Evolutionary conservation across 2,113 vertebrate genomes (phyloP).

Genomic region (Phaethornis superciliosus): DNA sequence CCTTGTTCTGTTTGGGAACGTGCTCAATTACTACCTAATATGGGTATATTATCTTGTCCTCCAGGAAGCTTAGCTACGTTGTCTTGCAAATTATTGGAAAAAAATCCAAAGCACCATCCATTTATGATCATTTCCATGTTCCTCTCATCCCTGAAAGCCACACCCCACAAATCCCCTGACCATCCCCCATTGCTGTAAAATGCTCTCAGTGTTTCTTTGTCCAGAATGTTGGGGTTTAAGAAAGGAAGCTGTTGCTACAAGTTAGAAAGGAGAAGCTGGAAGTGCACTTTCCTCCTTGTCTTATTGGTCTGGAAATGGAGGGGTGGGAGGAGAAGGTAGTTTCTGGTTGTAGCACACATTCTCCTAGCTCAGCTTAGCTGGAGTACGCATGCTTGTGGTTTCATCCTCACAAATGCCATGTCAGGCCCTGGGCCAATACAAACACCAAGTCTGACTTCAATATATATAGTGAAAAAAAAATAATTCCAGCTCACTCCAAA

Average conservation of each 20-base stretch:
- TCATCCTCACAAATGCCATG: conserved; percentile 16
- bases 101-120: neutral
- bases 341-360: neutral
- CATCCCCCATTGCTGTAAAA: accelerated
- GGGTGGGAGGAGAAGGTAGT: neutral
- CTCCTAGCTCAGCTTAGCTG: neutral
- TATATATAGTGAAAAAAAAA: neutral
- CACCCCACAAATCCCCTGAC: accelerated
- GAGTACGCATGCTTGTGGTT: conserved; percentile 11
- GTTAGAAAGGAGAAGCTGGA: neutral
- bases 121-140: neutral
- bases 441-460: conserved; percentile 21
- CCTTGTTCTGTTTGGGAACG: neutral
- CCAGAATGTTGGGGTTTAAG: neutral
- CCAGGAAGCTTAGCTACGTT: neutral
- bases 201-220: neutral
- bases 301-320: neutral
- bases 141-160: neutral
- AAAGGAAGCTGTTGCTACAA: neutral
- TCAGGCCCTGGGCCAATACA: conserved; percentile 15
- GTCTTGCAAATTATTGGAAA: accelerated
- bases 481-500: neutral
- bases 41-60: neutral
- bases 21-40: neutral
- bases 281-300: neutral